phyloP scores from a whole-genome alignment of 1,140 invertebrate species.

The Gonioctena quinquepunctata region DNA sequence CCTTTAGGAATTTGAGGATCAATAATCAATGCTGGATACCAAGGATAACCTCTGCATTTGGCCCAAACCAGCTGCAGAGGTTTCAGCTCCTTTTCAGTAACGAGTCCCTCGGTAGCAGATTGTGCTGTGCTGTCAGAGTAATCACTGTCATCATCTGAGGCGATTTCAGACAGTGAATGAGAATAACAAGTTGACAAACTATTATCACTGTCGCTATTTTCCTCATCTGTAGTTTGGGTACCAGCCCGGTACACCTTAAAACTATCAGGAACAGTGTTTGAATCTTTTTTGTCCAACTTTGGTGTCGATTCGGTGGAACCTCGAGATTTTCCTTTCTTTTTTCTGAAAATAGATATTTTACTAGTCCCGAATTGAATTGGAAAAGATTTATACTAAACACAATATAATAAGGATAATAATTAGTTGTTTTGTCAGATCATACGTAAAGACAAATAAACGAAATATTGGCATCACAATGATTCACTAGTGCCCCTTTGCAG shows the following conservation, averaged over 20 bases:
- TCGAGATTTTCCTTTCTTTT: slow-evolving; percentile 39
- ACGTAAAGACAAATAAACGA: too few relatives aligned
- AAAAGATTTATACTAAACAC: too few relatives aligned
- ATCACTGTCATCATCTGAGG: slow-evolving; percentile 50
- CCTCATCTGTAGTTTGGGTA: slow-evolving; percentile 48
- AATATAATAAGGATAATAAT: too few relatives aligned
- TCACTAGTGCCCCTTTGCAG: too few relatives aligned
- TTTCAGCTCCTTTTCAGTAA: slow-evolving; percentile 61
- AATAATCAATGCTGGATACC: slow-evolving; percentile 95
- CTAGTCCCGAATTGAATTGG: too few relatives aligned
- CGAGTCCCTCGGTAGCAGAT: slow-evolving; percentile 26
- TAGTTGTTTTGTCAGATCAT: too few relatives aligned
- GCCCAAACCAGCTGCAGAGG: slow-evolving; percentile 94
- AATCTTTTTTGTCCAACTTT: slow-evolving; percentile 25
- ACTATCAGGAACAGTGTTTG: slow-evolving; percentile 46
- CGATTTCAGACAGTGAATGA: slow-evolving; percentile 49
- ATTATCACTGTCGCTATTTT: slow-evolving; percentile 50
- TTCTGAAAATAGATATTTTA: slow-evolving; percentile 38
- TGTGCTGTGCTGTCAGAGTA: slow-evolving; percentile 29
- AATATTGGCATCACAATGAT: too few relatives aligned
- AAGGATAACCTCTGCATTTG: slow-evolving; percentile 94
- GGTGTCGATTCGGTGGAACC: slow-evolving; percentile 14
- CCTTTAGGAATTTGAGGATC: slow-evolving; percentile 90
- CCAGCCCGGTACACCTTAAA: slow-evolving; percentile 50
- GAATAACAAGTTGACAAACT: slow-evolving; percentile 55